Evolutionary conservation across 2,888 invertebrate genomes (phyloP).

Genomic region (Dynastes maya): DNA sequence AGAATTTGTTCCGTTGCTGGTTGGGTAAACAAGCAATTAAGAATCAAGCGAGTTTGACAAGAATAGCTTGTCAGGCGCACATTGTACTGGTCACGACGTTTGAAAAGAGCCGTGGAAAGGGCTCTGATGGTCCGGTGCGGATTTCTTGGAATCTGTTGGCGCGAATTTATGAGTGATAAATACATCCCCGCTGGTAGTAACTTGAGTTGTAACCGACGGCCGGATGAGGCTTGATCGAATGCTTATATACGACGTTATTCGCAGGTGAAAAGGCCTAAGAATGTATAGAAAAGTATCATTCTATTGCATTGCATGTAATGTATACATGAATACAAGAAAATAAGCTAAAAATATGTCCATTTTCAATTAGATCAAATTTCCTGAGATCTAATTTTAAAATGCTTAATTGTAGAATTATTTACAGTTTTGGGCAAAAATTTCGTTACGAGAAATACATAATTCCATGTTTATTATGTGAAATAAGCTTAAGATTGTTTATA

Average conservation of each 20-base stretch:
- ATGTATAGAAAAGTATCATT: not conserved
- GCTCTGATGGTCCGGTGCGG: slow-evolving; percentile 57
- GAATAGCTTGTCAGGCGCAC: slow-evolving; percentile 65
- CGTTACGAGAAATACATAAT: too few relatives aligned
- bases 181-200: slow-evolving; percentile 56
- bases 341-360: too few relatives aligned
- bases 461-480: too few relatives aligned
- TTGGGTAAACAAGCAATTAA: slow-evolving; percentile 65
- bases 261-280: slow-evolving; percentile 41
- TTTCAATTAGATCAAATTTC: too few relatives aligned
- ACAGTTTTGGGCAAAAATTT: too few relatives aligned
- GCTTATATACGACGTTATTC: slow-evolving; percentile 30
- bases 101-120: slow-evolving; percentile 60
- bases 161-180: slow-evolving; percentile 64
- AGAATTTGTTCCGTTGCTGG: slow-evolving; percentile 61
- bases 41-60: slow-evolving; percentile 65
- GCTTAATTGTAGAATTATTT: too few relatives aligned
- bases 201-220: slow-evolving; percentile 49
- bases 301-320: not conserved
- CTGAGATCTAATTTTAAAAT: too few relatives aligned
- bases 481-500: too few relatives aligned
- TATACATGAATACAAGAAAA: too few relatives aligned
- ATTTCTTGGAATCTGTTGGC: slow-evolving; percentile 46
- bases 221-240: slow-evolving; percentile 48
- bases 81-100: slow-evolving; percentile 63